Evolutionary conservation across 2,888 invertebrate species (phyloP).

Genomic region (Sinelater perroti): DNA sequence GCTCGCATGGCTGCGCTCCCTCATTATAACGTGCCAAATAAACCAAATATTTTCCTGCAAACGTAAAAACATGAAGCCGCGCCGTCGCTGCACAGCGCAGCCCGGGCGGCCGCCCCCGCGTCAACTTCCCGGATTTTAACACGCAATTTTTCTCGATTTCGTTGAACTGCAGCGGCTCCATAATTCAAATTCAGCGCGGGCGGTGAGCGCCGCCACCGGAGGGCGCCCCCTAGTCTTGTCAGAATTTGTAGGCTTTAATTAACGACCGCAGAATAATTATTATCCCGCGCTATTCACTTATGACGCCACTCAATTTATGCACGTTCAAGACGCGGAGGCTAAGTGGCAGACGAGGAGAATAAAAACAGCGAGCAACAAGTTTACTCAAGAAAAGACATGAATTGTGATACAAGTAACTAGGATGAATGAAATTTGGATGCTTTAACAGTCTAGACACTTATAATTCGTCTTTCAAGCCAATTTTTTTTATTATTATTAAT

Average conservation of each 20-base stretch:
- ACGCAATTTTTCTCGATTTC: too few relatives aligned
- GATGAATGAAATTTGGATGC: too few relatives aligned
- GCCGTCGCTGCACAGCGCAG: background rate
- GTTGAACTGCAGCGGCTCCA: too few relatives aligned
- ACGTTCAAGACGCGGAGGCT: background rate
- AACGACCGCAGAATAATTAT: conserved; percentile 45
- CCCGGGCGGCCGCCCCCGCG: background rate
- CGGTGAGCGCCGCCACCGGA: conserved; percentile 43
- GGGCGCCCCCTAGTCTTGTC: conserved; percentile 48
- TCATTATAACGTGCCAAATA: conserved; percentile 28
- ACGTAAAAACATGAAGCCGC: conserved; percentile 25
- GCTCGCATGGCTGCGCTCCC: conserved; percentile 28
- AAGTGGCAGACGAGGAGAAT: too few relatives aligned
- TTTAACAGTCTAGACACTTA: too few relatives aligned
- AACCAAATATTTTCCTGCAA: conserved; percentile 20
- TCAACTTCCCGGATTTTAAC: background rate
- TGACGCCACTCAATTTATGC: conserved; percentile 16
- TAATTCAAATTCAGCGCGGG: conserved; percentile 42
- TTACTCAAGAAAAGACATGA: too few relatives aligned
- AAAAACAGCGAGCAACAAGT: too few relatives aligned
- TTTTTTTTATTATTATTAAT: too few relatives aligned
- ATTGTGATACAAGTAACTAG: too few relatives aligned
- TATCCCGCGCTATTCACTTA: conserved; percentile 26
- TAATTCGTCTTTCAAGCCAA: too few relatives aligned
- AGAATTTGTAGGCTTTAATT: conserved; percentile 49